Base-by-base conservation (phyloP, 2,888 invertebrate genomes). In the Xylophagus ater region DNA sequence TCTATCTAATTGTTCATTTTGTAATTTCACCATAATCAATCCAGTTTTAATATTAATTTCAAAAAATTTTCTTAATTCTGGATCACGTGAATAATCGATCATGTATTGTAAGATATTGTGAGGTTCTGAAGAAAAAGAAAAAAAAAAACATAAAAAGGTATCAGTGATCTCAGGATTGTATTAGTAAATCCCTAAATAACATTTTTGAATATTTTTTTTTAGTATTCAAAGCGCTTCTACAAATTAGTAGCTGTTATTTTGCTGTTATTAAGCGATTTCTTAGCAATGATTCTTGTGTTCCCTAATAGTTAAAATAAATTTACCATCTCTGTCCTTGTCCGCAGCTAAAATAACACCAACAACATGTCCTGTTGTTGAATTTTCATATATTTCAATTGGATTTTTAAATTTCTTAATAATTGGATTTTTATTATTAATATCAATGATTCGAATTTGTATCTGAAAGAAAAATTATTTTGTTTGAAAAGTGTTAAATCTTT, bases 291-390 rank as follows among this genome's bases (percentile, higher is more conserved):
- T n/a, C n/a, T n/a, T n/a, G n/a, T n/a, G n/a, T n/a, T n/a, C n/a
- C n/a, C n/a, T n/a, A n/a, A n/a, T n/a, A n/a, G n/a, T n/a, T 5
- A 19, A 28, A 23, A 17, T 26, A 19, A 12, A 28, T 59, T 64
- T 53, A 74, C 75, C 60, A 49, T 75, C 77, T 62, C 78, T 66
- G 49, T 79, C 79, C 1, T 56, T 49, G 53, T 78, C 79, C 1
- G 40, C 51, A 10, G 70, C 65, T 2, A 49, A 42, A 4, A 78
- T 53, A 15, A 46, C 52, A 1, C 63, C 58, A 10, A 76, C 62
- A 1, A 55, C 43, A 4, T 60, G 58, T 1, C 67, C 68, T 15
- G 51, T 51, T 1, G 56, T 54, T 1, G 69, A 66, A 51, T 73
- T 68, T 59, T 77, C 76, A 43, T 57, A 62, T 10, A 77, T 61